These are phyloP conservation scores for Gopherus flavomarginatus DNA, from an alignment of 2,113 vertebrate species.

Conservation along the genomic window DNA sequence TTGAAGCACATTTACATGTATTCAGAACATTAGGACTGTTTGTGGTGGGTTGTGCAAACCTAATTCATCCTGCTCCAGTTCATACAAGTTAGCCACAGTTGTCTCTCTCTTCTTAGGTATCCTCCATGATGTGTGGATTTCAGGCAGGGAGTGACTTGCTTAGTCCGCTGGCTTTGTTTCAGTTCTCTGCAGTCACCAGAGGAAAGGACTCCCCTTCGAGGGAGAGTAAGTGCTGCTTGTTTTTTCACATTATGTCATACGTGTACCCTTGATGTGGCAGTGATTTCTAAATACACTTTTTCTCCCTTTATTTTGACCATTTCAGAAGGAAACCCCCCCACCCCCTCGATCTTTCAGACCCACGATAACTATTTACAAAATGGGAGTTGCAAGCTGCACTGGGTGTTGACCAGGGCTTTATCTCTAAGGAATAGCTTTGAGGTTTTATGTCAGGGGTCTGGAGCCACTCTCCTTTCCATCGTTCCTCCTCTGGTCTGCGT, in stretches of 20 bases:
- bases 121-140: slow-evolving; percentile 79
- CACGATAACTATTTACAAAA: neutral
- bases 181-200: slow-evolving; percentile 87
- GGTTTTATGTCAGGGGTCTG: neutral
- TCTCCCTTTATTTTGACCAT: neutral
- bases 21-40: neutral
- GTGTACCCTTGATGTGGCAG: accelerated
- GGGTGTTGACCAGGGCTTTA: neutral
- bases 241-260: neutral
- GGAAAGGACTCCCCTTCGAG: slow-evolving; percentile 79
- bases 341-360: neutral
- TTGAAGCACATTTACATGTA: neutral
- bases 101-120: slow-evolving; percentile 69
- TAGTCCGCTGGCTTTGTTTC: slow-evolving; percentile 89
- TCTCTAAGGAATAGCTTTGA: neutral
- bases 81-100: neutral
- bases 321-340: neutral
- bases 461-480: neutral
- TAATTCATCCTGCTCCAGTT: neutral
- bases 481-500: neutral
- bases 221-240: slow-evolving; percentile 76
- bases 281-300: neutral
- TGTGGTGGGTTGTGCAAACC: accelerated
- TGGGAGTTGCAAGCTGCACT: neutral
- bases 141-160: slow-evolving; percentile 84